A percentile compares a stretch with the other conserved stretches of the same genome.
Conservation (phyloP, 2,888 invertebrate species). For the Hemicrepidius hirtus region DNA sequence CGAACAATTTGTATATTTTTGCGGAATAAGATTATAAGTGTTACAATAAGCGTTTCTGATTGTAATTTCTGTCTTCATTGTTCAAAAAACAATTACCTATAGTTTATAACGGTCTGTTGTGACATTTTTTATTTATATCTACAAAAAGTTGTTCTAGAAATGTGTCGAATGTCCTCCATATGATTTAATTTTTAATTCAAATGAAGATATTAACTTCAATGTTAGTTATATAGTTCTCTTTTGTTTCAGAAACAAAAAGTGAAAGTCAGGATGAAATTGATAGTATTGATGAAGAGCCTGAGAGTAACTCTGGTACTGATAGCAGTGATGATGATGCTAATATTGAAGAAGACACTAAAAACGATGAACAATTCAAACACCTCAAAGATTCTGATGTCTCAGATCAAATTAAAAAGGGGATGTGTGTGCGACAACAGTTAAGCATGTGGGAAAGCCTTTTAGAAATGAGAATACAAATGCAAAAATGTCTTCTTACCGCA, state of each 20-base stretch:
- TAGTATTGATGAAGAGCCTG: conserved; percentile 54
- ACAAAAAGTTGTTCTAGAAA: no score
- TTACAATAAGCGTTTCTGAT: no score
- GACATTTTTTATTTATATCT: no score
- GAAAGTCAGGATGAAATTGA: conserved; percentile 15
- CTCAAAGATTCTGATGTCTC: conserved; percentile 75
- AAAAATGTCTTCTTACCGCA: conserved; percentile 83
- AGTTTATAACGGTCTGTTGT: no score
- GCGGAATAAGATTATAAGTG: no score
- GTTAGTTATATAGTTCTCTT: neutral
- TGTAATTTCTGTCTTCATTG: no score
- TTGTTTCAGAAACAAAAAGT: conserved; percentile 10
- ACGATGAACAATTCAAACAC: conserved; percentile 73
- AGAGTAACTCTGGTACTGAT: conserved; percentile 43
- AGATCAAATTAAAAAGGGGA: conserved; percentile 79
- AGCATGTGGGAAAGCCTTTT: conserved; percentile 89
- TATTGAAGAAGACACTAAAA: conserved; percentile 56
- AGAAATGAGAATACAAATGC: conserved; percentile 90
- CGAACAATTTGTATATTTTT: no score
- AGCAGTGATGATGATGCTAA: conserved; percentile 48
- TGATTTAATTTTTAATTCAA: neutral
- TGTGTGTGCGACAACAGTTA: conserved; percentile 82
- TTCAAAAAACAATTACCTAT: no score
- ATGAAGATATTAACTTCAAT: no score
- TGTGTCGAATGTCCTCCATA: no score